Conservation (phyloP, 2,797 vertebrate species). For the Adelosebastes latens region DNA sequence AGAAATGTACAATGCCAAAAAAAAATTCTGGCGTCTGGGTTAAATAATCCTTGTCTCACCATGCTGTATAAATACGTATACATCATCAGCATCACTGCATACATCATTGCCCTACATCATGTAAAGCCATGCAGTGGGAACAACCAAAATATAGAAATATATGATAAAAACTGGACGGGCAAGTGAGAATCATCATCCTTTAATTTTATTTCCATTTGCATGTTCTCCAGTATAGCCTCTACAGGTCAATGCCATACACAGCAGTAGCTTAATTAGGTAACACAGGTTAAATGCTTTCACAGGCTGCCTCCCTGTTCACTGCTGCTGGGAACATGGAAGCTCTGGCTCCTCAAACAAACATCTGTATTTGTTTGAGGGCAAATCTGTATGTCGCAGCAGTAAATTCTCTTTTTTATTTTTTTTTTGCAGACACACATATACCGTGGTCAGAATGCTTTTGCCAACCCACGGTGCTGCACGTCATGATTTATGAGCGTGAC, state of each 20-base stretch:
- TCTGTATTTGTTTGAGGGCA: conserved; percentile 72
- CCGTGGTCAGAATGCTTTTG: conserved; percentile 39
- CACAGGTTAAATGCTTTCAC: conserved; percentile 50
- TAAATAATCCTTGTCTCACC: background rate
- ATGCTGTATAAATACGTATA: background rate
- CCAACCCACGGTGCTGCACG: conserved; percentile 55
- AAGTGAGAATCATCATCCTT: background rate
- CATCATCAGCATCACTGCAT: background rate
- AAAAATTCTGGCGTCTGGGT: background rate
- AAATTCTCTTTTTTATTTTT: conserved; percentile 44
- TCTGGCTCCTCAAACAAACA: conserved; percentile 59
- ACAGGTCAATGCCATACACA: conserved; percentile 15
- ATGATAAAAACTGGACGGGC: no score
- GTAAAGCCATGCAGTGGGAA: no score
- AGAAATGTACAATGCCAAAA: background rate
- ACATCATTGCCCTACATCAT: no score
- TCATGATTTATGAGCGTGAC: conserved; percentile 70
- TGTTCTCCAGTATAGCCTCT: background rate
- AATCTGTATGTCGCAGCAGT: conserved; percentile 56
- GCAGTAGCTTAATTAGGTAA: conserved; percentile 48
- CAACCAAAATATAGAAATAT: no score
- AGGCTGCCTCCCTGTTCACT: conserved; percentile 39
- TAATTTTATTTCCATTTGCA: conserved; percentile 10
- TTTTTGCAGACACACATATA: conserved; percentile 52
- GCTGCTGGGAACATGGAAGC: conserved; percentile 65